Percentiles rank a stretch among this genome's conserved stretches.
These are phyloP conservation scores for Pogonocichla stellata DNA, from an alignment of 2,113 vertebrate species.

Conservation along the genomic window DNA sequence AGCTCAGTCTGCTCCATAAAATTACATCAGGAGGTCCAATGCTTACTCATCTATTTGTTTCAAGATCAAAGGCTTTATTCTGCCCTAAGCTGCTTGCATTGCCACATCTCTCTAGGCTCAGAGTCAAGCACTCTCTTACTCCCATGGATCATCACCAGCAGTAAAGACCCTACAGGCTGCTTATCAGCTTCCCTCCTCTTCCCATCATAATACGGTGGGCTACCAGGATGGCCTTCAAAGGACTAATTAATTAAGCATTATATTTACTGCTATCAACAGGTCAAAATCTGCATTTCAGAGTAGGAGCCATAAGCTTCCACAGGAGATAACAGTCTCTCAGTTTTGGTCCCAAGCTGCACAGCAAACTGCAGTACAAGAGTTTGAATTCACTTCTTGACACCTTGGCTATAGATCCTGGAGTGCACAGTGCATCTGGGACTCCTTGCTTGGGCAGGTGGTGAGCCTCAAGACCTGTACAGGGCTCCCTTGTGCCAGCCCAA, in stretches of 20 bases:
- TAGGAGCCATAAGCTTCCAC: not conserved
- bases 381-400: not conserved
- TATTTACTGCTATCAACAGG: not conserved
- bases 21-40: not conserved
- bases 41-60: not conserved
- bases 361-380: not conserved
- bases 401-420: not conserved
- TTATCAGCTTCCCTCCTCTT: not conserved
- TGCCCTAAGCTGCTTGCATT: conserved; percentile 4
- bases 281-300: not conserved
- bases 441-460: not conserved
- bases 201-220: not conserved
- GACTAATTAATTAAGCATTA: not conserved
- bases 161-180: not conserved
- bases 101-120: not conserved
- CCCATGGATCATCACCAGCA: not conserved
- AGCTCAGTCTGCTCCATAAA: not conserved
- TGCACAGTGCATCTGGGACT: not conserved
- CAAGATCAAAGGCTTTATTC: not conserved
- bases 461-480: not conserved
- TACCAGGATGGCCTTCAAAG: not conserved
- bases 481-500: not conserved
- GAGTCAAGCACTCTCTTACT: not conserved
- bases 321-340: not conserved
- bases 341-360: not conserved